Percentiles rank a stretch among this genome's conserved stretches.
phyloP scores from a whole-genome alignment of 2,888 invertebrate species.

The Strigamia transsilvanica region DNA sequence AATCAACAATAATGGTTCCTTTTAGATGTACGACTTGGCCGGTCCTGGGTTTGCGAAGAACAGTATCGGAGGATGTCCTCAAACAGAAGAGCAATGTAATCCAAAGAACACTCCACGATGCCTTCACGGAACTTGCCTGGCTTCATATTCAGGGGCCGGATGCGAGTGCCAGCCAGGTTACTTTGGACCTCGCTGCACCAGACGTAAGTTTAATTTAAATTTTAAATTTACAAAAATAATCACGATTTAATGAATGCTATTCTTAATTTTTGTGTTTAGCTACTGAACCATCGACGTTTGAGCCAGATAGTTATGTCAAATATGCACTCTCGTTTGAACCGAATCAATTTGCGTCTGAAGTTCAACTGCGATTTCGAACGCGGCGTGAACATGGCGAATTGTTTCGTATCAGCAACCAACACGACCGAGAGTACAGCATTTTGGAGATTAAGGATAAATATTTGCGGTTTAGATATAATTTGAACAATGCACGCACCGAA shows the following conservation, averaged over 20 bases:
- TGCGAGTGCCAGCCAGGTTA: slow-evolving; percentile 97
- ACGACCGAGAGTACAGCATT: slow-evolving; percentile 92
- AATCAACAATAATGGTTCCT: slow-evolving; percentile 26
- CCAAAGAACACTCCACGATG: slow-evolving; percentile 73
- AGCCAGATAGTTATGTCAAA: slow-evolving; percentile 94
- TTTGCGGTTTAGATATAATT: slow-evolving; percentile 89
- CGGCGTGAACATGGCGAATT: slow-evolving; percentile 92
- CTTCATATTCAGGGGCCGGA: slow-evolving; percentile 79
- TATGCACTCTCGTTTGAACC: slow-evolving; percentile 95
- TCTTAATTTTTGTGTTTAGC: slow-evolving; percentile 60
- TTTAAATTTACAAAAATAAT: not conserved
- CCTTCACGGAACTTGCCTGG: slow-evolving; percentile 94
- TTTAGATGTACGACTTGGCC: slow-evolving; percentile 87
- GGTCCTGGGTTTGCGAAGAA: slow-evolving; percentile 84
- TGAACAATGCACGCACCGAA: slow-evolving; percentile 89
- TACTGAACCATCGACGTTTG: slow-evolving; percentile 90
- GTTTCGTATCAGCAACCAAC: slow-evolving; percentile 92
- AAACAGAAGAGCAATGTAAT: slow-evolving; percentile 90
- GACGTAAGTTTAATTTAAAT: slow-evolving; percentile 55
- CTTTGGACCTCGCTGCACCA: slow-evolving; percentile 73
- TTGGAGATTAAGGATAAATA: slow-evolving; percentile 89
- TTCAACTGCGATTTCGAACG: slow-evolving; percentile 92
- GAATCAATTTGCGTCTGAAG: slow-evolving; percentile 88
- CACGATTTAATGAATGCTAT: not conserved
- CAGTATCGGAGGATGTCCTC: slow-evolving; percentile 90